These are phyloP conservation scores for Latrodectus geometricus DNA, from an alignment of 1,140 invertebrate genomes.

Conservation along the genomic window DNA sequence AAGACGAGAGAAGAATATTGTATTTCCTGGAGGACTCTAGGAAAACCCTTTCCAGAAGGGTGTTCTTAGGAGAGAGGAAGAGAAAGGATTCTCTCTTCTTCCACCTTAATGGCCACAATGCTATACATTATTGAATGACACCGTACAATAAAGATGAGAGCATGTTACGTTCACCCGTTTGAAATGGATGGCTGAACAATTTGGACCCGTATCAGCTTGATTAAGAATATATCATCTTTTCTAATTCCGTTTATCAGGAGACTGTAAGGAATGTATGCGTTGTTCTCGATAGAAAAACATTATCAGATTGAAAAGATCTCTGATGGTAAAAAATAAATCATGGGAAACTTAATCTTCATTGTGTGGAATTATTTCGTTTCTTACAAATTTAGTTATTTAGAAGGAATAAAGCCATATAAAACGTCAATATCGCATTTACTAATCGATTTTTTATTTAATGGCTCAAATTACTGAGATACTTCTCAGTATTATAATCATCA, in stretches of 20 bases:
- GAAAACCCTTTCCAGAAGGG: background rate
- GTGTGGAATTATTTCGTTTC: too few species aligned
- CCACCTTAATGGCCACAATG: background rate
- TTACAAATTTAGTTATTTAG: too few species aligned
- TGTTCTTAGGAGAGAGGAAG: background rate
- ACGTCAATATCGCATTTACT: too few species aligned
- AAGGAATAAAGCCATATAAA: too few species aligned
- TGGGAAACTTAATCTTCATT: too few species aligned
- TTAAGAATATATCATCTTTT: background rate
- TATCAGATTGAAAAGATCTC: too few species aligned
- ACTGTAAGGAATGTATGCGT: background rate
- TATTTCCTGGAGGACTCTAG: background rate
- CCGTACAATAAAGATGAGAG: background rate
- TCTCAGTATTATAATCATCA: too few species aligned
- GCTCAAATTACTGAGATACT: too few species aligned
- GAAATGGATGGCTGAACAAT: background rate
- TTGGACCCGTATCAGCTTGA: background rate
- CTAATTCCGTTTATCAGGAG: background rate
- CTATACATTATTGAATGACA: background rate
- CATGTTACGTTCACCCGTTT: background rate
- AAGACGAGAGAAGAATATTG: background rate
- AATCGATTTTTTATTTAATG: too few species aligned
- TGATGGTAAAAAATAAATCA: too few species aligned
- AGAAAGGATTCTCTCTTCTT: background rate
- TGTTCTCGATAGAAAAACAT: too few species aligned